Conservation (phyloP, 2,888 invertebrate genomes). For the Nymphalis c-album region DNA sequence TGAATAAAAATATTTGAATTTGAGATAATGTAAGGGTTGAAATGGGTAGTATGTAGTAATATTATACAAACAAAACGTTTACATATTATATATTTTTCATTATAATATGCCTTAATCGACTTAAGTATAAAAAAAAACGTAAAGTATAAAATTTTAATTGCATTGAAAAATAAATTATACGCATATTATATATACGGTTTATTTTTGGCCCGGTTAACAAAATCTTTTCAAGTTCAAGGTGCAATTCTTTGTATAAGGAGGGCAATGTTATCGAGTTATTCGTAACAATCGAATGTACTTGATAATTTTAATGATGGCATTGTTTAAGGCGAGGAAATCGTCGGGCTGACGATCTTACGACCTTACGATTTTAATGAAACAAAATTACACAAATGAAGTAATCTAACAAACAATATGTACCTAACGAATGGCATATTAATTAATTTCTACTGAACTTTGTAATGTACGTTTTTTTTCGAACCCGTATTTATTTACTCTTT, state of each 20-base stretch:
- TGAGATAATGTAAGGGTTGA: no score
- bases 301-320: slow-evolving; percentile 10
- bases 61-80: no score
- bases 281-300: slow-evolving; percentile 12
- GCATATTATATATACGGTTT: no score
- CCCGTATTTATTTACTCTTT: not conserved
- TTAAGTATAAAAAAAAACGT: no score
- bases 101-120: no score
- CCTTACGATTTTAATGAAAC: slow-evolving; percentile 4
- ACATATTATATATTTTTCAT: no score
- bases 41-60: no score
- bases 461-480: not conserved
- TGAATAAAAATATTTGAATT: no score
- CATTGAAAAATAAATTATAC: no score
- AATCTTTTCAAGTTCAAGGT: not conserved
- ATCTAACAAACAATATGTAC: not conserved
- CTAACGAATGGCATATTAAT: no score
- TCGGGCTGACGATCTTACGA: not conserved
- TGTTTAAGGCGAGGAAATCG: slow-evolving; percentile 5
- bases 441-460: not conserved
- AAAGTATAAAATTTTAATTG: no score
- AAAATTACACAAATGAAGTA: slow-evolving; percentile 2
- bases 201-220: not conserved
- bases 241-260: not conserved
- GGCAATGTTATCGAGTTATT: slow-evolving; percentile 2